These are phyloP conservation scores for Anguilla pacifica DNA, from an alignment of 2,797 vertebrate species.

Conservation along the genomic window DNA sequence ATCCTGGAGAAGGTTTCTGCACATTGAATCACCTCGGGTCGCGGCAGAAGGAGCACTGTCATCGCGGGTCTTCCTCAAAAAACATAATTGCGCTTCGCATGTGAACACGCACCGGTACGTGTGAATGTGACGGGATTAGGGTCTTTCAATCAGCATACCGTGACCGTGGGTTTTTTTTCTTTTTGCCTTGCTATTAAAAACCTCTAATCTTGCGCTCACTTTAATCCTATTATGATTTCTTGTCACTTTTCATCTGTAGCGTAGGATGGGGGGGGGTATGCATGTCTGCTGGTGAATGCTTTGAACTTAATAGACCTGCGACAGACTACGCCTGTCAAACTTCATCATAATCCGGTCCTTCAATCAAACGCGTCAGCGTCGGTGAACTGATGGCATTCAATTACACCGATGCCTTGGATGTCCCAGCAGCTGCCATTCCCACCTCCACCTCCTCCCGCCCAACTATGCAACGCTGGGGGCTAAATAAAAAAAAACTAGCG, in stretches of 20 bases:
- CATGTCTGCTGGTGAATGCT: neutral
- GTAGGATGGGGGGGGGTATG: neutral
- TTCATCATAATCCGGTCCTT: neutral
- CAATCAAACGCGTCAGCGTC: neutral
- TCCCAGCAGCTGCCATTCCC: neutral
- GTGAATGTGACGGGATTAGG: neutral
- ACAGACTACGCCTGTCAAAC: neutral
- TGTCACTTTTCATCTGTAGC: neutral
- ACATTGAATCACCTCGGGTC: conserved; percentile 16
- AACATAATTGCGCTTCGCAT: neutral
- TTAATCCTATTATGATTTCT: neutral
- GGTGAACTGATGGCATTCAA: neutral
- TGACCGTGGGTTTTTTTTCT: neutral
- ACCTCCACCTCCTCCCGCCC: neutral
- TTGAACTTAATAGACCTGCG: neutral
- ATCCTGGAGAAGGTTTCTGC: neutral
- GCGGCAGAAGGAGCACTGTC: neutral
- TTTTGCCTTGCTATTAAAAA: neutral
- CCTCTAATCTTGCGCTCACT: neutral
- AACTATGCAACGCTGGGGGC: neutral
- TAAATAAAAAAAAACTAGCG: neutral
- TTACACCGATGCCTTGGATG: neutral
- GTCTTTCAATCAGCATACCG: neutral
- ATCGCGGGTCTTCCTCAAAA: neutral
- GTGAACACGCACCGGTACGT: neutral